Conservation (phyloP, 2,888 invertebrate genomes). For the Glyphotaelius pellucidus region DNA sequence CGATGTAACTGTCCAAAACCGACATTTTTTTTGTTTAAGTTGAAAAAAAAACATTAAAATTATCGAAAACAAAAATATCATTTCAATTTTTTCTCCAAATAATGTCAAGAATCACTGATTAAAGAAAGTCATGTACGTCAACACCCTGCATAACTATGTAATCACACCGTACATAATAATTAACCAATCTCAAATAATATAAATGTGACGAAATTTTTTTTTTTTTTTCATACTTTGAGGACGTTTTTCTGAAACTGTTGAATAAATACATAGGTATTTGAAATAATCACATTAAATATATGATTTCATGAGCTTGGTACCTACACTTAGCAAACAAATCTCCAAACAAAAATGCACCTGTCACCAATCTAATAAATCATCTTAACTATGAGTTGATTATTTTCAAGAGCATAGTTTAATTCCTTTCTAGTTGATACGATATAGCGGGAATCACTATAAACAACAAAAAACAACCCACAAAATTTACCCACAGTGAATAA, state of each 20-base stretch:
- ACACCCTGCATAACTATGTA: too few relatives aligned
- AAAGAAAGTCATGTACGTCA: too few relatives aligned
- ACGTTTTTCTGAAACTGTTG: neutral
- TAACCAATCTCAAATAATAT: neutral
- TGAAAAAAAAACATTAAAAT: too few relatives aligned
- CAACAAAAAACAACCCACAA: neutral
- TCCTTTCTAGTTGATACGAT: neutral
- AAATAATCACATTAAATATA: neutral
- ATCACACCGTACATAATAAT: neutral
- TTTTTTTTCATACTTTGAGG: neutral
- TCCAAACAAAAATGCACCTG: neutral
- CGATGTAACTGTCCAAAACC: too few relatives aligned
- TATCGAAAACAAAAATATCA: too few relatives aligned
- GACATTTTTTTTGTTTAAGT: too few relatives aligned
- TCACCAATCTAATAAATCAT: neutral
- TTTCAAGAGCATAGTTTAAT: neutral
- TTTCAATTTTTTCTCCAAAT: too few relatives aligned
- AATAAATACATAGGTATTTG: neutral
- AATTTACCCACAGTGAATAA: neutral
- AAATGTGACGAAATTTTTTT: neutral
- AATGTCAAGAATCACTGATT: too few relatives aligned
- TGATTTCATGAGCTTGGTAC: too few relatives aligned
- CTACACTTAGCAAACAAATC: neutral
- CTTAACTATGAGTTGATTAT: neutral
- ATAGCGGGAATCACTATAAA: neutral